Percentiles rank a stretch among this genome's conserved stretches.
phyloP scores from a whole-genome alignment of 37 sponge, comb jelly and placozoan species.

The Spongilla lacustris region DNA sequence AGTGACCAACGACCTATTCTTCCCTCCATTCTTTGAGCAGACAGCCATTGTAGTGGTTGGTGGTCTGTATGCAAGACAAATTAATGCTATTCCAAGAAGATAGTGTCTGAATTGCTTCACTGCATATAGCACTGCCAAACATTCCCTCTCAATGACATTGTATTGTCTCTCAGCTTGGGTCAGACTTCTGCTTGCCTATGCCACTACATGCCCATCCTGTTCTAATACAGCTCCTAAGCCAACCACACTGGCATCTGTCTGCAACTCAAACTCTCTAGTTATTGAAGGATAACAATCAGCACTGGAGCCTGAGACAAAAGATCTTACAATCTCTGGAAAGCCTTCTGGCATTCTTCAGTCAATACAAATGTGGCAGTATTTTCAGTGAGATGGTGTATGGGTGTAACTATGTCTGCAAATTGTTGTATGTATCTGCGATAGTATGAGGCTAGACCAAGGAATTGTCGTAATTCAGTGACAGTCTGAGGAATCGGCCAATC shows the following conservation, averaged over 20 bases:
- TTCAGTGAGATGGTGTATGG: constrained; percentile 38
- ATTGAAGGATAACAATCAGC: constrained; percentile 46
- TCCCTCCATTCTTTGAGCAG: no score
- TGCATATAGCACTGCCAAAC: no score
- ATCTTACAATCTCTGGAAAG: constrained; percentile 40
- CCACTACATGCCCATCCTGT: constrained; percentile 49
- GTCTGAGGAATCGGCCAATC: constrained; percentile 42
- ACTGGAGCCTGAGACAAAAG: constrained; percentile 44
- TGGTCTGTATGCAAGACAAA: no score
- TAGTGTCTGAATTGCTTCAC: no score
- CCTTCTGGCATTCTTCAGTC: constrained; percentile 21
- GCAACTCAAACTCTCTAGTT: constrained; percentile 33
- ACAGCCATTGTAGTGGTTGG: no score
- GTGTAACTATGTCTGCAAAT: constrained; percentile 62
- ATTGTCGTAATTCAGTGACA: constrained; percentile 26
- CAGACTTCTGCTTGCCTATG: constrained; percentile 39
- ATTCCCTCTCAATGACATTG: constrained; percentile 38
- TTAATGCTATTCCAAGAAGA: no score
- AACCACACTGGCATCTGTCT: constrained; percentile 70
- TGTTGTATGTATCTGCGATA: constrained; percentile 53
- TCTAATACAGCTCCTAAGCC: constrained; percentile 64
- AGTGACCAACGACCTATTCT: no score
- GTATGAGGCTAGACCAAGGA: constrained; percentile 65
- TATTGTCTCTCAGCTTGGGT: constrained; percentile 59
- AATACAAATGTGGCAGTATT: constrained; percentile 41